Conservation (phyloP, 64 coral and sea anemone species). For the Montipora capricornis region DNA sequence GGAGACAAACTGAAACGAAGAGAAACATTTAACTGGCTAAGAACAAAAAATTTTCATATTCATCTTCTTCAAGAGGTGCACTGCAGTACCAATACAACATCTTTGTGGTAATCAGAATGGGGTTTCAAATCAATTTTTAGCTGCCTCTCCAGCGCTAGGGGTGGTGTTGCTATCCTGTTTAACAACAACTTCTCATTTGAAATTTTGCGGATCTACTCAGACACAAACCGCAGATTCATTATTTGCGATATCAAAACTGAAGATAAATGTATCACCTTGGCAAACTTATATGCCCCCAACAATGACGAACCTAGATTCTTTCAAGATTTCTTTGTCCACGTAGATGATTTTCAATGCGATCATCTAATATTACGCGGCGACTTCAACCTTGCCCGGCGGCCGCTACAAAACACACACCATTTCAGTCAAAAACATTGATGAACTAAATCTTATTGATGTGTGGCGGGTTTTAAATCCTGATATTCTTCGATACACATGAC, state of each 20-base stretch:
- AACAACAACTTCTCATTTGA: conserved; percentile 18
- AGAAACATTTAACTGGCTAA: conserved; percentile 27
- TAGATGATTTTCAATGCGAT: background rate
- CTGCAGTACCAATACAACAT: background rate
- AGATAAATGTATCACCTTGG: conserved; percentile 24
- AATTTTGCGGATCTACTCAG: background rate
- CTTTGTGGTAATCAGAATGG: conserved; percentile 24
- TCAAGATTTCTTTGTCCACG: conserved; percentile 3
- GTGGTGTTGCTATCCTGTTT: conserved; percentile 13
- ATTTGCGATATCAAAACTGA: conserved; percentile 22
- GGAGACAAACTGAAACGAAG: conserved; percentile 17
- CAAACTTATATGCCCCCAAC: conserved; percentile 34
- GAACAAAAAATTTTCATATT: background rate
- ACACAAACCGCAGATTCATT: background rate
- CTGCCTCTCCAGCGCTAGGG: background rate
- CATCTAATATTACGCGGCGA: conserved; percentile 18
- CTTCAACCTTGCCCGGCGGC: conserved; percentile 13
- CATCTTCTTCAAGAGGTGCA: conserved; percentile 7
- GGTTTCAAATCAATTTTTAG: conserved; percentile 38
- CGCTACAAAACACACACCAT: background rate
- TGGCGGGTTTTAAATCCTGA: conserved; percentile 34
- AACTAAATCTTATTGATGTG: conserved; percentile 3
- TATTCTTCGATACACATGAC: background rate
- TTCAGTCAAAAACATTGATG: background rate
- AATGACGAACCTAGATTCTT: conserved; percentile 9